These are phyloP conservation scores for Butorides virescens DNA, from an alignment of 2,113 vertebrate genomes.

Conservation along the genomic window DNA sequence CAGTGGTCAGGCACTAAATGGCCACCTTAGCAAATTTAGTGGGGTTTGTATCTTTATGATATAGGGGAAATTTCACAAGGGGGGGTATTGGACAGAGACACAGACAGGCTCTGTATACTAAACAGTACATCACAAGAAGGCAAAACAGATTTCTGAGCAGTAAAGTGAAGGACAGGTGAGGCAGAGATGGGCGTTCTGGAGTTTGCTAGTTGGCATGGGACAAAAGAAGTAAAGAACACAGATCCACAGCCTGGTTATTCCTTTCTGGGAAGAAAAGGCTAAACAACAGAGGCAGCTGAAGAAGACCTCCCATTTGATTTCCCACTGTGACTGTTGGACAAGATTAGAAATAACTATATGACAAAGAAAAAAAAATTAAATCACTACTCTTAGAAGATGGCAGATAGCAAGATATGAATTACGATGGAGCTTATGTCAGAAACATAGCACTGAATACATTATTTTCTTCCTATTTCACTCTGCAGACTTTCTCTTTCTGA, in stretches of 20 bases:
- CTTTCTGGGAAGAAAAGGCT: neutral
- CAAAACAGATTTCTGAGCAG: neutral
- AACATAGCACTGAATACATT: neutral
- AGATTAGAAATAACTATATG: neutral
- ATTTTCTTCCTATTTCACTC: neutral
- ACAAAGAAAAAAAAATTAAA: neutral
- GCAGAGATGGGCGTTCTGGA: neutral
- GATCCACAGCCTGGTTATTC: neutral
- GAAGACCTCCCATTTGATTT: neutral
- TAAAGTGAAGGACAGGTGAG: neutral
- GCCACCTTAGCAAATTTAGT: neutral
- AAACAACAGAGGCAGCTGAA: neutral
- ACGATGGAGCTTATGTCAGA: neutral
- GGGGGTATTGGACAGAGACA: neutral
- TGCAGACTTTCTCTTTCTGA: neutral
- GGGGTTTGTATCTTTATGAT: neutral
- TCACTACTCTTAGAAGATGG: neutral
- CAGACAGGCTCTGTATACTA: neutral
- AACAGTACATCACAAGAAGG: neutral
- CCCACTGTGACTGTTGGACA: neutral
- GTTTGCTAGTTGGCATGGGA: neutral
- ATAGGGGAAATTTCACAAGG: neutral
- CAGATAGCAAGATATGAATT: neutral
- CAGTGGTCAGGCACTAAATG: neutral
- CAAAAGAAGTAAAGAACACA: neutral